A percentile compares a stretch with the other conserved stretches of the same genome.
phyloP scores from a whole-genome alignment of 1,140 invertebrate genomes.

The Yoshiicerus persimilis region DNA sequence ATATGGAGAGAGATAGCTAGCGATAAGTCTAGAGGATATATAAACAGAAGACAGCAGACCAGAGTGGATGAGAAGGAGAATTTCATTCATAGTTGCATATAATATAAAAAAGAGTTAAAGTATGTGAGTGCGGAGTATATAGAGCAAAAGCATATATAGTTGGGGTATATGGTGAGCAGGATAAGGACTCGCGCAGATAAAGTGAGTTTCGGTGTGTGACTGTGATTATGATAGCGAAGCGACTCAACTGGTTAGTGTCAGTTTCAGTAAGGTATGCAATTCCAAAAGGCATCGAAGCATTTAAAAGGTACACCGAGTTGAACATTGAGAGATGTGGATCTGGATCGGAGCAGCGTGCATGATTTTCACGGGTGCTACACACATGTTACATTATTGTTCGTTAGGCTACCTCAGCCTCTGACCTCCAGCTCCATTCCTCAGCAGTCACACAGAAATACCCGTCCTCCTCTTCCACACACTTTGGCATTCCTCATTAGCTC shows the following conservation, averaged over 20 bases:
- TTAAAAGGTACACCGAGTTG: constrained; percentile 13
- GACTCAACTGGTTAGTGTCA: background rate
- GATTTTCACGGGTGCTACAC: constrained; percentile 30
- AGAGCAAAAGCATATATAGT: too few relatives aligned
- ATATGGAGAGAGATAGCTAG: too few relatives aligned
- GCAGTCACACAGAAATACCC: background rate
- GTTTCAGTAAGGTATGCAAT: background rate
- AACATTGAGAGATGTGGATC: background rate
- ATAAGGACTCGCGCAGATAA: background rate
- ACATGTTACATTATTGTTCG: constrained; percentile 19
- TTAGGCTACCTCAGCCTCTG: constrained; percentile 23
- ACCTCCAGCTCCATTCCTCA: constrained; percentile 38
- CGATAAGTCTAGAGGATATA: too few relatives aligned
- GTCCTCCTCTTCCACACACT: constrained; percentile 23
- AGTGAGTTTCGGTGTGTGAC: background rate
- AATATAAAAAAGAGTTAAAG: too few relatives aligned
- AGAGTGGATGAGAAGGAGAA: too few relatives aligned
- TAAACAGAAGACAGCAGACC: too few relatives aligned
- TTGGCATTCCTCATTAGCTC: constrained; percentile 34
- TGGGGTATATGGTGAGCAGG: too few relatives aligned
- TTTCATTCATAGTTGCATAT: too few relatives aligned
- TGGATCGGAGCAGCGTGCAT: background rate
- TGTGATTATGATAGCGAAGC: background rate
- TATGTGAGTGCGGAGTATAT: too few relatives aligned
- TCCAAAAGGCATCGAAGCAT: constrained; percentile 11